Base-by-base conservation (phyloP, 1,140 invertebrate genomes). In the Drosophila dunni region DNA sequence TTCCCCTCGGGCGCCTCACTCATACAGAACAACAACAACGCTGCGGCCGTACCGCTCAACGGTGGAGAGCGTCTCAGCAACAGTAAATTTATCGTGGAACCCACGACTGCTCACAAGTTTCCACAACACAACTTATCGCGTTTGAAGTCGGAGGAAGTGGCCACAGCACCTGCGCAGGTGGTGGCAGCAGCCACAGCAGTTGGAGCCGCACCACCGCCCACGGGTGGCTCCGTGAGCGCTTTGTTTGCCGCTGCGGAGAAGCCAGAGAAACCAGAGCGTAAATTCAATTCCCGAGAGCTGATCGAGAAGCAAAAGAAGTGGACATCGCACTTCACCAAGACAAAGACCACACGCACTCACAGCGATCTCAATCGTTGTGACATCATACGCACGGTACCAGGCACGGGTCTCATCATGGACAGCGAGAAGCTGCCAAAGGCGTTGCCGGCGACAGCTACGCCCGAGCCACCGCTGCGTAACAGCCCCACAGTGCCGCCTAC, bases 261-360 rank as follows among this genome's bases (percentile, higher is more conserved):
- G 64, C 96, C 96, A 0, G 96, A 97, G 69, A 97, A 97, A 92
- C 96, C 96, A 1, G 96, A 97, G 89, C 93, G 96, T 34, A 95
- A 96, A 78, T 95, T 97, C 67, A 97, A 97, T 80, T 96, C 95
- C 7, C 95, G 96, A 60, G 97, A 97, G 91, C 92, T 98, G 10
- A 97, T 98, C 44, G 97, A 98, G 91, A 97, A 97, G 80, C 97
- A 97, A 79, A 95, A 96, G 83, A 98, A 98, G 92, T 98, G 97
- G 97, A 97, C 97, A 3, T 96, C 96, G 48, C 97, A 98, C 92
- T 98, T 98, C 89, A 96, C 95, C 20, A 97, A 96, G 92, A 94
- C 95, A 11, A 93, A 95, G 73, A 93, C 94, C 3, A 93, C 93
- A 62, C 93, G 94, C 36, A 95, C 94, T 64, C 94, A 94, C 91